Evolutionary conservation across 2,888 invertebrate species (phyloP), one percentile per base, ranked within the genome.

Genomic region (Bellardia bayeri): DNA sequence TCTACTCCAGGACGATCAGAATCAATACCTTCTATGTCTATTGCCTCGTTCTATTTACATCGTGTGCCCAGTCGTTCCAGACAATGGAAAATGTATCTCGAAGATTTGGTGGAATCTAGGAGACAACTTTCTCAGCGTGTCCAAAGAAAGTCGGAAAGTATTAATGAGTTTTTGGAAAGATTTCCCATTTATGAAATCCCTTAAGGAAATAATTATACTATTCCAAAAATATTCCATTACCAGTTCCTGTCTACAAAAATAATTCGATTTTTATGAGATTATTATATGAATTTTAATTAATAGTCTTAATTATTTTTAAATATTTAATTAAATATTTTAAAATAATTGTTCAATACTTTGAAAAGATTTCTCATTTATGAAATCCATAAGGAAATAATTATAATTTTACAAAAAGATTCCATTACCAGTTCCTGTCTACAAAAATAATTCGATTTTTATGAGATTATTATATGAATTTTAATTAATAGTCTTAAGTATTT

Each of bases 61-160:
- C 75, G 82, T 56, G 68, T 82, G 40, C 82, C 82, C 56, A 82
- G 68, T 68, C 23, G 61, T 61, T 40, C 82, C 4, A 64, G 75
- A 14, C 58, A 68, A 30, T 82, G 75, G 75, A 68, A 75, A 61
- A 23, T 42, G 30, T 83, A 71, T 76, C 61, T 83, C 3, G 9
- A 42, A 30, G 82, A 76, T 56, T 76, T 83, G 69, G 5, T 76
- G 0, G 76, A 51, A 40, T 23, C 54, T 0, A 76, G 37, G 58
- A 63, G 3, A 23, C 54, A 56, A 76, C 76, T 76, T n/a, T 40
- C 54, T 0, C 49, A 13, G 0, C 76, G 64, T n/a, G 14, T 14
- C 0, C 1, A 49, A 49, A 13, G 7, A 7, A 37, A 49, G 16
- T n/a, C 8, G 23, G 82, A 82, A 58, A 69, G 16, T 63, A 37